A percentile compares a stretch with the other conserved stretches of the same genome.
Conservation (phyloP, 2,797 vertebrate species). For the Vespertilio murinus region DNA sequence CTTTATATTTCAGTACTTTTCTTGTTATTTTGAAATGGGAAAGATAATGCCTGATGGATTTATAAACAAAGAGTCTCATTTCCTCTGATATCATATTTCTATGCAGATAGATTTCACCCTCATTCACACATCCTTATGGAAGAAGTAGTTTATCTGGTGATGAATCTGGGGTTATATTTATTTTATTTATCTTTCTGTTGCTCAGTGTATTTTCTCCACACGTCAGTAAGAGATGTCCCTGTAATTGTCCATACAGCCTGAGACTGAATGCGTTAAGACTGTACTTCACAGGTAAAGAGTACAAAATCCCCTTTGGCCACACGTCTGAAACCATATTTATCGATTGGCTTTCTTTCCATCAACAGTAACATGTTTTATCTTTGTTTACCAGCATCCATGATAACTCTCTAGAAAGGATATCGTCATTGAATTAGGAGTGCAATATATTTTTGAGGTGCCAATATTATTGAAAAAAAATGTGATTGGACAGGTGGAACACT, state of each 20-base stretch:
- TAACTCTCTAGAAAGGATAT: not conserved
- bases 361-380: not conserved
- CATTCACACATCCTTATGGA: not conserved
- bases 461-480: not conserved
- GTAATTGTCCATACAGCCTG: not conserved
- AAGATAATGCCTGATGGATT: not conserved
- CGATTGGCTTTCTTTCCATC: not conserved
- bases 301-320: not conserved
- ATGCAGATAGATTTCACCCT: not conserved
- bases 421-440: not conserved
- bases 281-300: not conserved
- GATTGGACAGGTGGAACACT: not conserved
- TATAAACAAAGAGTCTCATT: not conserved
- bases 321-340: not conserved
- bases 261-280: not conserved
- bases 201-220: not conserved
- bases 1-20: not conserved
- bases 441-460: not conserved
- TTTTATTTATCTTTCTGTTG: not conserved
- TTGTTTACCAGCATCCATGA: not conserved
- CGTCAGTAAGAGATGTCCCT: not conserved
- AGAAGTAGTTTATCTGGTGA: not conserved
- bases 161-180: not conserved
- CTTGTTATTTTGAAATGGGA: not conserved
- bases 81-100: not conserved